These are phyloP conservation scores for Augochlora pura DNA, from an alignment of 1,140 invertebrate genomes.

Conservation along the genomic window DNA sequence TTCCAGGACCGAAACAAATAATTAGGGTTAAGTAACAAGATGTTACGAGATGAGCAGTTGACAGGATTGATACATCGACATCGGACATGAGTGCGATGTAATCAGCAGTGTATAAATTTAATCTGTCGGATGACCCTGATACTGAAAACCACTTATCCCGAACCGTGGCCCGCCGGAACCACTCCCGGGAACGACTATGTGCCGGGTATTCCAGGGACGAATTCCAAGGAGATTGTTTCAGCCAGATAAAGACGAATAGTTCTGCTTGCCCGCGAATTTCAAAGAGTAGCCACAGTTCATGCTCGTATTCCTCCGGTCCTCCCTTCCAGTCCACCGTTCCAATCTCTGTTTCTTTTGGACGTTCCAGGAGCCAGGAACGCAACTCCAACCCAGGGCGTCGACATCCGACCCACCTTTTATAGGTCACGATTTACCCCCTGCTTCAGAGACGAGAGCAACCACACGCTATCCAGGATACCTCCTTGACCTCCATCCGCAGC, in stretches of 20 bases:
- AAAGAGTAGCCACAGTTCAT: not conserved
- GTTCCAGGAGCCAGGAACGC: not conserved
- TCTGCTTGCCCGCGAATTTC: slow-evolving; percentile 58
- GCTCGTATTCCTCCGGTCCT: not conserved
- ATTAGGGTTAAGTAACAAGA: no score
- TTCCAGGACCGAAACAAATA: no score
- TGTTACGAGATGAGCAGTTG: no score
- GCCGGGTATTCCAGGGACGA: slow-evolving; percentile 33
- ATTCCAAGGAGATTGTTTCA: slow-evolving; percentile 60
- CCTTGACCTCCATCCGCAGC: slow-evolving; percentile 55
- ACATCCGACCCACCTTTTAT: slow-evolving; percentile 45
- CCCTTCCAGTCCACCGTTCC: no score
- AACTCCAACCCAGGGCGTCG: slow-evolving; percentile 15
- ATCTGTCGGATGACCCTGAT: not conserved
- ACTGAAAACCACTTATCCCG: slow-evolving; percentile 24
- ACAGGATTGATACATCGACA: no score
- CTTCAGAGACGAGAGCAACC: slow-evolving; percentile 22
- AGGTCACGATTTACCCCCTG: slow-evolving; percentile 47
- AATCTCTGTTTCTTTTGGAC: not conserved
- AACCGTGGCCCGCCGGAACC: slow-evolving; percentile 13
- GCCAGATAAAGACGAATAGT: slow-evolving; percentile 64
- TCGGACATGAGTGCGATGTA: no score
- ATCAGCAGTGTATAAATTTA: not conserved
- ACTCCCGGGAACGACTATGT: slow-evolving; percentile 5
- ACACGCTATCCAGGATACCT: slow-evolving; percentile 32